Evolutionary conservation across 2,797 vertebrate species (phyloP).

Genomic region (Phalanger gymnotis): DNA sequence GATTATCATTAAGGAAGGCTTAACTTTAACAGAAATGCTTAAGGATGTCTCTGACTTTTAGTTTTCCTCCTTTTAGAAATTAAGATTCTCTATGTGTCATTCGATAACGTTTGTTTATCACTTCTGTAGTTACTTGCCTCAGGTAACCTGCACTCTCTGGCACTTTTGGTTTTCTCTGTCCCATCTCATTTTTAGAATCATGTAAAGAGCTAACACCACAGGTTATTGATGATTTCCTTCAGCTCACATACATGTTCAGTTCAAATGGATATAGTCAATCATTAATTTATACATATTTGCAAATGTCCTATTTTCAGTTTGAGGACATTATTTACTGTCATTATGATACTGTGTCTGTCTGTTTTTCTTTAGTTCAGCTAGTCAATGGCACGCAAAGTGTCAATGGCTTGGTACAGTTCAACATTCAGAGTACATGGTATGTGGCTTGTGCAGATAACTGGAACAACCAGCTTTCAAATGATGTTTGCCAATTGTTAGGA

Average conservation of each 20-base stretch:
- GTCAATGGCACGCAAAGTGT: constrained; percentile 81
- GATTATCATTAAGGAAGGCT: not conserved
- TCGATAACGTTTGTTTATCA: constrained; percentile 13
- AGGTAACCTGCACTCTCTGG: not conserved
- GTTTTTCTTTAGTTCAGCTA: constrained; percentile 84
- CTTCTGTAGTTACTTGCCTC: not conserved
- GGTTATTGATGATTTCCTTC: not conserved
- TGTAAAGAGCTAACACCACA: not conserved
- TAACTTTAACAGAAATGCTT: not conserved
- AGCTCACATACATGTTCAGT: not conserved
- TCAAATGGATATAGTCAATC: not conserved
- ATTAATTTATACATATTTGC: constrained; percentile 6
- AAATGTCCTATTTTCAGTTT: not conserved
- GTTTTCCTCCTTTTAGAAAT: not conserved
- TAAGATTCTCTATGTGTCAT: not conserved
- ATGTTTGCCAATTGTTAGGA: constrained; percentile 89
- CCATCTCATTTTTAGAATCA: not conserved
- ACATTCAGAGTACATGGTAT: constrained; percentile 80
- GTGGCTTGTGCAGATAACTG: constrained; percentile 88
- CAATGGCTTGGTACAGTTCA: constrained; percentile 85
- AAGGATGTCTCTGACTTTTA: not conserved
- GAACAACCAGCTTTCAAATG: constrained; percentile 85
- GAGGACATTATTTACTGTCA: not conserved
- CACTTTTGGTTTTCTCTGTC: not conserved
- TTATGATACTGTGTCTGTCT: not conserved